Base-by-base conservation (phyloP, 2,113 vertebrate species). In the Phoxinus phoxinus region DNA sequence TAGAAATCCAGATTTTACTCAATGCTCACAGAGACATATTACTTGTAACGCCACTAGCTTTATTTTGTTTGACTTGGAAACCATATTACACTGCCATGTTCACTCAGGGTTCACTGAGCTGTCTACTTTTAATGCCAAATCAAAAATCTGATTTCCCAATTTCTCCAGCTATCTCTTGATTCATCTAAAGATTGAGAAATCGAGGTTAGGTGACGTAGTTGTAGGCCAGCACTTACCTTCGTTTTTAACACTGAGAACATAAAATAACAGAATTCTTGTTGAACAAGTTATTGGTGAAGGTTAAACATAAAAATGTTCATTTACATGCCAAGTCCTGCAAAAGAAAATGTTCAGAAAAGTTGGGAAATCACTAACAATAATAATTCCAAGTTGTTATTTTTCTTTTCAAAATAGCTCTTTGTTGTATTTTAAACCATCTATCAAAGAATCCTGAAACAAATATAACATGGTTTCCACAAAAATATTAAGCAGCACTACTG, bases 61-160 rank as follows among this genome's bases (percentile, higher is more conserved):
- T 80, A 63, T 44, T 80, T 27, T 25, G 7, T 80, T 80, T 80
- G 58, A 63, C 44, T 80, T 27, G 2, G 53, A 4, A 44, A 41
- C 3, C 23, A 10, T 4, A n/a, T 63, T 4, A 17, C 17, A 5
- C n/a, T 61, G 77, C 27, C 21, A 13, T n/a, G 12, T 41, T 78
- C 30, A 59, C 15, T 9, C 37, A 37, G n/a, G 56, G 6, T 59
- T 61, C 77, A 79, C 23, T 44, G 56, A 61, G 19, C 41, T 3
- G 3, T 74, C 56, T 61, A 6, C 23, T 61, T 35, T 63, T 61
- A 80, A 79, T 7, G 32, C 35, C 56, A 61, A 61, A 61, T 59
- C 12, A 79, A 41, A 59, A 21, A 56, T 1, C 17, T 7, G 75
- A 77, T 77, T 77, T 77, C 51, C 4, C 27, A 58, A 35, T 58